Evolutionary conservation across 2,113 vertebrate species (phyloP), one percentile per base, ranked within the genome.

Genomic region (Semicossyphus pulcher): DNA sequence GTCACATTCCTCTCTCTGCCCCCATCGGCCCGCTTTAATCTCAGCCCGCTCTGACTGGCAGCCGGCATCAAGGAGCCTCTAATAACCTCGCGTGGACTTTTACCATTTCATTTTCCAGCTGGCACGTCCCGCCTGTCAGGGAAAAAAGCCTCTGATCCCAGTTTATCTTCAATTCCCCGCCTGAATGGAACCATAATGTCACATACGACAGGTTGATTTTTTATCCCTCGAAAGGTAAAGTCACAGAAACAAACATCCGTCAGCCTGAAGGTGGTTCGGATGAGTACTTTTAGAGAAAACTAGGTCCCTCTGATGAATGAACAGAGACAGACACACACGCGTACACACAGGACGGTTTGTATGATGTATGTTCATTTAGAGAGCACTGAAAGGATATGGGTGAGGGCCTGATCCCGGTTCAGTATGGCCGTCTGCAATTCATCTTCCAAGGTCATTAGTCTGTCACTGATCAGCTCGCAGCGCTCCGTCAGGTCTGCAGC

Each of bases 331-430:
- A 70, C 5, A 56, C n/a, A 76, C 23, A 63, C 28, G 45, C 29
- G n/a, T n/a, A 70, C 26, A 72, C 34, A 71, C 53, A 58, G 5
- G 37, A 36, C 45, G 1, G 51, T 66, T 68, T 23, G 62, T 11
- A 47, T 66, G 36, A 77, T 48, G 23, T 42, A 72, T 59, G 31
- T 57, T 31, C 31, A 60, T 59, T 42, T 53, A 34, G 28, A 45
- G 56, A 51, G 61, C 25, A 16, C 5, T 5, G 53, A 93, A 95
- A 97, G 96, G 96, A 97, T 97, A 97, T 97, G 94, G 87, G 95
- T 91, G 78, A 95, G 90, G 63, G 85, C 88, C 80, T 94, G 94
- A 69, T 97, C 95, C 18, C 71, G 91, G 78, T 89, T 94, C 51
- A 91, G 81, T 34, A 94, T 65, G 0, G 96, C 96, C 20, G 36